These are phyloP conservation scores for Geodia barretti DNA, from an alignment of 37 sponge, comb jelly and placozoan genomes.

Conservation along the genomic window DNA sequence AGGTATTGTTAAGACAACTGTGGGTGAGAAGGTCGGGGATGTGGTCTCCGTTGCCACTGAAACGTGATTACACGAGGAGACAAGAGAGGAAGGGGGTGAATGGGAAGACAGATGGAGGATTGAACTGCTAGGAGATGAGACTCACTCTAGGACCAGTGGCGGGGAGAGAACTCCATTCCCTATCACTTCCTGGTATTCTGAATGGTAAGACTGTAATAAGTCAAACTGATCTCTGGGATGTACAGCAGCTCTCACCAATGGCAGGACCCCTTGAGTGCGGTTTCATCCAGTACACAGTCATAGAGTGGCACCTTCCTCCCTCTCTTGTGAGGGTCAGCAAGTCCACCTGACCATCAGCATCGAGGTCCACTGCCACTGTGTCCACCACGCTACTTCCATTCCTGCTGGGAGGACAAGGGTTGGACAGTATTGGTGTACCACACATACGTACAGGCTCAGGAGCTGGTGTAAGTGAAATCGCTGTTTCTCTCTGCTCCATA, in stretches of 20 bases:
- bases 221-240: too few relatives aligned
- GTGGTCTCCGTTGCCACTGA: constrained; percentile 67
- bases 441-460: background rate
- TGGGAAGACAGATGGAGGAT: background rate
- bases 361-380: constrained; percentile 24
- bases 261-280: too few relatives aligned
- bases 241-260: too few relatives aligned
- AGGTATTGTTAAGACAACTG: constrained; percentile 1
- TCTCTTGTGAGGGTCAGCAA: constrained; percentile 7
- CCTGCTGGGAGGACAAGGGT: background rate
- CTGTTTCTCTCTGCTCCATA: background rate
- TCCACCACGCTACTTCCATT: background rate
- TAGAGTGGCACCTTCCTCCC: constrained; percentile 23
- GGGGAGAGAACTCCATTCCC: too few relatives aligned
- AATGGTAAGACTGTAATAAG: too few relatives aligned
- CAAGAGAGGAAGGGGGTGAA: background rate
- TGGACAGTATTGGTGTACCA: too few relatives aligned
- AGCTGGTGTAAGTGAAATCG: background rate
- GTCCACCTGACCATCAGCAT: constrained; percentile 57
- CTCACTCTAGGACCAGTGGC: constrained; percentile 36
- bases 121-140: background rate
- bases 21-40: constrained; percentile 33
- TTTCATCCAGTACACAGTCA: constrained; percentile 22
- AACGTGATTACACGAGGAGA: background rate
- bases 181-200: too few relatives aligned